phyloP scores from a whole-genome alignment of 2,113 vertebrate species.

The Galemys pyrenaicus region DNA sequence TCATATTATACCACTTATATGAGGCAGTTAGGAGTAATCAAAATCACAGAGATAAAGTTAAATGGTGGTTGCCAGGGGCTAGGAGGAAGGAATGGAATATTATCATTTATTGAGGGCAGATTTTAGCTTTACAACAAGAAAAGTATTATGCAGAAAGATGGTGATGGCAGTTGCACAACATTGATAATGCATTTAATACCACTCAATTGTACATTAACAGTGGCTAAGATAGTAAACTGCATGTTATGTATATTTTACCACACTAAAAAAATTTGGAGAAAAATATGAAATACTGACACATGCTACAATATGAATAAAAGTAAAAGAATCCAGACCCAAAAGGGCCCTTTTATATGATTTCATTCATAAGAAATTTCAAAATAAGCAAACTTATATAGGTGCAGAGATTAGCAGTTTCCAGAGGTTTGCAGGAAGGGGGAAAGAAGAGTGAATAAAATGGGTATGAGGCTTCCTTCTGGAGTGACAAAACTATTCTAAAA shows the following conservation, averaged over 20 bases:
- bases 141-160: not conserved
- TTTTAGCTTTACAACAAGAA: not conserved
- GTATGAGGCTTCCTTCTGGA: not conserved
- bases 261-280: not conserved
- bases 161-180: not conserved
- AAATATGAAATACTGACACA: not conserved
- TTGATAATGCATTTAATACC: not conserved
- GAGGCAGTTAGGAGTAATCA: not conserved
- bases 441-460: not conserved
- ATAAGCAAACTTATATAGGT: not conserved
- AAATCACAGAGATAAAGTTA: not conserved
- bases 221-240: not conserved
- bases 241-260: not conserved
- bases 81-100: not conserved
- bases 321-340: not conserved
- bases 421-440: not conserved
- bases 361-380: not conserved
- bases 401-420: not conserved
- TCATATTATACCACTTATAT: not conserved
- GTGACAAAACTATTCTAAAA: constrained; percentile 5
- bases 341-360: not conserved
- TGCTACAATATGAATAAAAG: not conserved
- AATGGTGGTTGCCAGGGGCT: not conserved
- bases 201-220: not conserved
- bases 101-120: not conserved